A percentile compares a stretch with the other conserved stretches of the same genome.
Evolutionary conservation across 2,113 vertebrate species (phyloP).

Genomic region (Genyomyrus donnyi): DNA sequence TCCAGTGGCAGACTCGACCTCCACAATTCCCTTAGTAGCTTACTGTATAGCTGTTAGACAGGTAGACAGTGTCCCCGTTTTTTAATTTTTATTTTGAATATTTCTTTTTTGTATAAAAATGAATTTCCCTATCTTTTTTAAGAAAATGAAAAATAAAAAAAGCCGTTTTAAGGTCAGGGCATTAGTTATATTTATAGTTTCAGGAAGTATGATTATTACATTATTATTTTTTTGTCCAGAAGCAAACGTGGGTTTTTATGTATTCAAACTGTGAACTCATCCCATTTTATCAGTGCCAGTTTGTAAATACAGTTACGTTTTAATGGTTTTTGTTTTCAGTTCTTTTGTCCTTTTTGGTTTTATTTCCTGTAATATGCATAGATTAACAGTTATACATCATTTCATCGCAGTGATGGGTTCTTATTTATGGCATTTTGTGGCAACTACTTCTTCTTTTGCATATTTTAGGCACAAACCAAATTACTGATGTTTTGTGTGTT

Average conservation of each 20-base stretch:
- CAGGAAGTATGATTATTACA: conserved; percentile 36
- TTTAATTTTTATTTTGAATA: conserved; percentile 27
- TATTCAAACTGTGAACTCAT: conserved; percentile 17
- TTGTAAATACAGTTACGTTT: conserved; percentile 44
- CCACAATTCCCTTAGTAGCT: conserved; percentile 40
- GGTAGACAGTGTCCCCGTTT: conserved; percentile 25
- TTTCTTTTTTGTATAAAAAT: conserved; percentile 42
- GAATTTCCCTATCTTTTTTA: conserved; percentile 41
- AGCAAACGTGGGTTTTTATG: conserved; percentile 22
- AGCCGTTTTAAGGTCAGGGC: conserved; percentile 40
- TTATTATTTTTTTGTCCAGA: not conserved
- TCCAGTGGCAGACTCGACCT: conserved; percentile 69
- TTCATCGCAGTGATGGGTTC: not conserved
- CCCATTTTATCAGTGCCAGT: conserved; percentile 33
- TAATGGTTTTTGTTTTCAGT: not conserved
- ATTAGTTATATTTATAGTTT: conserved; percentile 67
- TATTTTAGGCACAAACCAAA: not conserved
- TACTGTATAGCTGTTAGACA: conserved; percentile 40
- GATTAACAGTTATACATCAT: not conserved
- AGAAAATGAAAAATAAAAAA: conserved; percentile 37
- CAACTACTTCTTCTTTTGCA: not conserved
- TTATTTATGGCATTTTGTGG: not conserved
- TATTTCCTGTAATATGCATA: conserved; percentile 16
- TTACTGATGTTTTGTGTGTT: not conserved
- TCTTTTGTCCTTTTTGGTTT: conserved; percentile 20